Evolutionary conservation across 2,888 invertebrate genomes (phyloP), one percentile per base, ranked within the genome.

Genomic region (Plagiodera versicolora): DNA sequence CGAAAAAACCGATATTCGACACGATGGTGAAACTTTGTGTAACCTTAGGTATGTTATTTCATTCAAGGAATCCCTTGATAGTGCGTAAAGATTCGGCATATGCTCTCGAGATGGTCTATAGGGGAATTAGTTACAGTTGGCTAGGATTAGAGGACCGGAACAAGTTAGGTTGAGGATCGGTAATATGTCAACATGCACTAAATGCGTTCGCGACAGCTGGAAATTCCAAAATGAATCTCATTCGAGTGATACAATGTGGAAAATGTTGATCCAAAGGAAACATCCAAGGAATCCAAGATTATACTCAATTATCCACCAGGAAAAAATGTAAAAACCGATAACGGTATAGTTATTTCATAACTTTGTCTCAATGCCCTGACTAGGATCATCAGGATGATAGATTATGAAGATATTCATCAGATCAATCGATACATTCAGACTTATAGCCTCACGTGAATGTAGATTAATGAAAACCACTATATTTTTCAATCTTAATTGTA

Each of bases 1-100:
- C 63, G 62, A 62, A 64, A 63, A 63, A 66, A 64, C 63, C 66
- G 66, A 66, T 62, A 64, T 64, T 66, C 66, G 66, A 66, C 66
- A 66, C 66, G 64, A 60, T 61, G 57, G 51, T 49, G 58, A 56
- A 63, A 58, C 61, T 63, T 66, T 66, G 66, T 64, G 61, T 61
- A 66, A 66, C 61, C 62, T 58, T 66, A 52, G 58, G 63, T 61
- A 61, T 59, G 60, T 52, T 59, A 61, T 60, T 53, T 60, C 64
- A 59, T 66, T 64, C 58, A 61, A 32, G 55, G 50, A 61, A 54
- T 28, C 35, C 16, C 44, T 28, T 9, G 24, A 24, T 53, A 44
- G 53, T 53, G 44, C 52, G 53, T 53, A 17, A 44, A 45, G 51
- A 47, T 20, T 10, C 19, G 60, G 24, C 56, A 60, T 52, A 54